These are phyloP conservation scores for Idris sp. DNA, from an alignment of 1,140 invertebrate species.

Conservation along the genomic window DNA sequence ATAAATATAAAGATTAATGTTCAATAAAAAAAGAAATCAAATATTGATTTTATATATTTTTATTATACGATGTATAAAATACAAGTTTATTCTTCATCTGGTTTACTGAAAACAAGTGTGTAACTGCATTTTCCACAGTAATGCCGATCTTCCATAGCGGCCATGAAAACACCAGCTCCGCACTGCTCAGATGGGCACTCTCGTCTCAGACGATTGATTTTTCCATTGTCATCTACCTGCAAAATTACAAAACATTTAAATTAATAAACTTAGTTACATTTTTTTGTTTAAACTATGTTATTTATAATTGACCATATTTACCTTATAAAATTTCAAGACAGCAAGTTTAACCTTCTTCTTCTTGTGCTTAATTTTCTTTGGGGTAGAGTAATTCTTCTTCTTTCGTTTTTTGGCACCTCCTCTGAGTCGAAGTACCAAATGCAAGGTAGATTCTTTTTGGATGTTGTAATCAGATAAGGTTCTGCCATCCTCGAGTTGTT, in stretches of 20 bases:
- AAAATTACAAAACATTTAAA: conserved; percentile 58
- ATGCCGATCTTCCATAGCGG: conserved; percentile 98
- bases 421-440: conserved; percentile 93
- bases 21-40: too few relatives aligned
- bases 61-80: neutral
- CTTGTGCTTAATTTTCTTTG: conserved; percentile 99
- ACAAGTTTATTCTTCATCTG: conserved; percentile 86
- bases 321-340: conserved; percentile 99
- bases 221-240: conserved; percentile 99
- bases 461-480: conserved; percentile 25
- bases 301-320: conserved; percentile 69
- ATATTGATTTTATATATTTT: neutral
- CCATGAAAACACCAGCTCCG: conserved; percentile 99
- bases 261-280: too few relatives aligned
- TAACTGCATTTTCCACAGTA: conserved; percentile 99
- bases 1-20: too few relatives aligned
- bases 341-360: conserved; percentile 99
- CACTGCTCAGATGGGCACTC: conserved; percentile 98
- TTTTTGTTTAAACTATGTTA: conserved; percentile 38
- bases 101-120: conserved; percentile 97
- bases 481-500: conserved; percentile 16
- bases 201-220: conserved; percentile 95
- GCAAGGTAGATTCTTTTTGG: too few relatives aligned
- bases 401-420: conserved; percentile 99
- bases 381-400: conserved; percentile 99